Evolutionary conservation across 2,797 vertebrate species (phyloP), one percentile per base, ranked within the genome.

Genomic region (Coregonus ussuriensis): DNA sequence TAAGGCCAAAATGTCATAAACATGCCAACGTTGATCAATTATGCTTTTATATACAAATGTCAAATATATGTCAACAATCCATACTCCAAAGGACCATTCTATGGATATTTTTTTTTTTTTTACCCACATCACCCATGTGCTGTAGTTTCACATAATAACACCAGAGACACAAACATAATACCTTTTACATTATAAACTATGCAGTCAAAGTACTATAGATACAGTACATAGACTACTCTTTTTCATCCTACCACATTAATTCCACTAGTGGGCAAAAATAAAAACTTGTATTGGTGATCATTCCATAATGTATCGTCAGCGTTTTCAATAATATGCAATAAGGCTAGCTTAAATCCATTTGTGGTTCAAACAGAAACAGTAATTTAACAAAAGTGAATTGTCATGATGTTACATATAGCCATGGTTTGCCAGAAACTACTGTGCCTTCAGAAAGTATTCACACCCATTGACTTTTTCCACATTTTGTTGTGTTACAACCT

Each of bases 251-350:
- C 59, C 25, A 65, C n/a, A 65, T 25, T 65, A 65, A 65, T 65
- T 25, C 62, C 62, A 31, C 62, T 65, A 65, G 62, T 31, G n/a
- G 21, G 6, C n/a, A 35, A 73, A 53, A 70, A 25, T 56, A 74
- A 54, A 53, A 75, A 77, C 7, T 11, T 59, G n/a, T 59, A 59
- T 6, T 6, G 56, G n/a, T 59, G 56, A 70, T 72, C 53, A 69
- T 68, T 6, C 1, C 18, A 25, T 74, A 63, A 63, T 31, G 72
- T 68, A 41, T 81, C 56, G 33, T 11, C 62, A 67, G 56, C 75
- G 77, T 79, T 80, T 76, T 81, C 74, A 31, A 21, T 78, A 41
- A 37, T 77, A 67, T 85, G 83, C 85, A 81, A 70, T 79, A 82
- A 85, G 79, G 81, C 81, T 85, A 31, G 56, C 63, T 56, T 51